phyloP scores from a whole-genome alignment of 2,797 vertebrate species.

The Rhinichthys osculus region DNA sequence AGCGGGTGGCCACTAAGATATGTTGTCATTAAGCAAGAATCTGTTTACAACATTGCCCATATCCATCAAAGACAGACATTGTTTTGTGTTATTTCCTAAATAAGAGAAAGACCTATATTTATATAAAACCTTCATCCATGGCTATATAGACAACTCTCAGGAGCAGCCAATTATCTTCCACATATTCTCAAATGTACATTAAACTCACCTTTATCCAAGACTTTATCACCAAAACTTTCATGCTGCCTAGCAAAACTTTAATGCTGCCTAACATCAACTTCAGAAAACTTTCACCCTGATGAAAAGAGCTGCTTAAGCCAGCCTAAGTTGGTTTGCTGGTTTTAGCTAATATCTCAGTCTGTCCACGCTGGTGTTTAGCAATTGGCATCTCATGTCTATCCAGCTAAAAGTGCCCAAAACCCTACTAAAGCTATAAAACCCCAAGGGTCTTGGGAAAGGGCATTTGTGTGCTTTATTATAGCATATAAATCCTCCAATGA shows the following conservation, averaged over 20 bases:
- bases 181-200: neutral
- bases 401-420: neutral
- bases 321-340: neutral
- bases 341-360: neutral
- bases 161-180: neutral
- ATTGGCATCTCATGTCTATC: neutral
- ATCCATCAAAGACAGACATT: neutral
- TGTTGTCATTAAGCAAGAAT: constrained; percentile 11
- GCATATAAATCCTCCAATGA: neutral
- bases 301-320: neutral
- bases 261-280: neutral
- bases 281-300: neutral
- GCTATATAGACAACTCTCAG: neutral
- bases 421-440: neutral
- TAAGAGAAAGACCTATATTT: neutral
- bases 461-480: neutral
- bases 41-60: neutral
- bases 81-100: neutral
- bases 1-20: constrained; percentile 18
- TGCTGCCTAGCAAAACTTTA: neutral
- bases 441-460: no score
- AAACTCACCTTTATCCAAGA: neutral
- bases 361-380: neutral
- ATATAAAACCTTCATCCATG: neutral
- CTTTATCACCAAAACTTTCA: neutral